These are phyloP conservation scores for Indicator maculatus DNA, from an alignment of 2,113 vertebrate genomes.

Conservation along the genomic window DNA sequence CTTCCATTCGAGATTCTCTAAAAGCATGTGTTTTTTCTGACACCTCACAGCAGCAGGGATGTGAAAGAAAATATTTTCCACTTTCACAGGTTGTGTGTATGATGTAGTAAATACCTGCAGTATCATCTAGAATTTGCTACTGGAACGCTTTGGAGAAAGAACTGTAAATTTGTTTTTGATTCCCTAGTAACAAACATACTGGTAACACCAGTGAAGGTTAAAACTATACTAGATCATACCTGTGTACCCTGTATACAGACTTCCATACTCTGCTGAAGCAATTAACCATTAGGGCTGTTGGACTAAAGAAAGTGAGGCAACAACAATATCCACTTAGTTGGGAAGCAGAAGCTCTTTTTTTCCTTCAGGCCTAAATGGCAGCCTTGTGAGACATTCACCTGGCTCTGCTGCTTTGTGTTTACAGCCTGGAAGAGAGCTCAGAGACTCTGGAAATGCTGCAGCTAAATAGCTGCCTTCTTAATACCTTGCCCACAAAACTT, in stretches of 20 bases:
- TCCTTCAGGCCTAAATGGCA: background rate
- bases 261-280: background rate
- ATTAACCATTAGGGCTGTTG: background rate
- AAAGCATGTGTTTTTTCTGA: background rate
- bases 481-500: constrained; percentile 1
- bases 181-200: background rate
- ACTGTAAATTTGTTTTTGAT: background rate
- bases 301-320: background rate
- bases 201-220: background rate
- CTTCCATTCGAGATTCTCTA: background rate
- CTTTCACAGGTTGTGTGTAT: background rate
- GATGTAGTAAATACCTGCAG: background rate
- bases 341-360: background rate
- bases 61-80: background rate
- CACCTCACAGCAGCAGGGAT: background rate
- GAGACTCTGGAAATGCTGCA: background rate
- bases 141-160: background rate
- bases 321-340: background rate
- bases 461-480: background rate
- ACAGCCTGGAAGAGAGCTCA: background rate
- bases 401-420: background rate
- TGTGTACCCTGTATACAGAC: background rate
- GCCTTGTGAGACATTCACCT: background rate
- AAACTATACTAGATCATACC: background rate
- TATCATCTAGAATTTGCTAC: background rate